Evolutionary conservation across 1,140 invertebrate species (phyloP), one percentile per base, ranked within the genome.

Genomic region (Prorops nasuta): DNA sequence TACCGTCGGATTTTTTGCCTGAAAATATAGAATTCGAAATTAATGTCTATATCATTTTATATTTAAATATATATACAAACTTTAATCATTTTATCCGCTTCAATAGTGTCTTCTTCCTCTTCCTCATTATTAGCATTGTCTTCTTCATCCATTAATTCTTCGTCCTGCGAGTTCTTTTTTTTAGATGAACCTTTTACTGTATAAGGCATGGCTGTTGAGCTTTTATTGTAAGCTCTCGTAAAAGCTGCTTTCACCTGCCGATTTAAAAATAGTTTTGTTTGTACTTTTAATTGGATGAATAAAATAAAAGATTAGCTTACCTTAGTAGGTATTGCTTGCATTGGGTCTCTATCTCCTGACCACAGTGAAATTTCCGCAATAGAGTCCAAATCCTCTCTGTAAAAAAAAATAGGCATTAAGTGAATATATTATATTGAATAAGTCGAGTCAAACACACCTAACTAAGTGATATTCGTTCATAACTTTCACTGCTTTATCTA

Each of bases 171-270:
- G 3, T 69, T 71, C 53, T 79, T 78, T 57, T 83, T 87, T 59
- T 82, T 84, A 59, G 80, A 85, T 50, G 79, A 71, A 22, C 76
- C 74, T 28, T 80, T 81, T 14, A 83, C 81, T 3, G 83, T 78
- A 67, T 93, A 94, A 2, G 90, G 88, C 43, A 87, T 81, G 37
- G 86, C 73, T 19, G 82, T 74, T 0, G 82, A 79, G 51, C 86
- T 86, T 71, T 97, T 98, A 69, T 98, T 98, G 68, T 95, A 96
- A 0, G 86, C 79, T 35, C 92, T 83, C 0, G 96, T 98, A 68
- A 98, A 89, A 0, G 95, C 92, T 14, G 92, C 84, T 81, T 98
- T 98, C 0, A 89, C 84, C 86, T 91, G 52, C 34, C 49, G 42
- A 60, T 49, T 47, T n/a, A n/a, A n/a, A n/a, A 57, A 28, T 16